These are phyloP conservation scores for Elysia crispata DNA, from an alignment of 2,888 invertebrate species.

Conservation along the genomic window DNA sequence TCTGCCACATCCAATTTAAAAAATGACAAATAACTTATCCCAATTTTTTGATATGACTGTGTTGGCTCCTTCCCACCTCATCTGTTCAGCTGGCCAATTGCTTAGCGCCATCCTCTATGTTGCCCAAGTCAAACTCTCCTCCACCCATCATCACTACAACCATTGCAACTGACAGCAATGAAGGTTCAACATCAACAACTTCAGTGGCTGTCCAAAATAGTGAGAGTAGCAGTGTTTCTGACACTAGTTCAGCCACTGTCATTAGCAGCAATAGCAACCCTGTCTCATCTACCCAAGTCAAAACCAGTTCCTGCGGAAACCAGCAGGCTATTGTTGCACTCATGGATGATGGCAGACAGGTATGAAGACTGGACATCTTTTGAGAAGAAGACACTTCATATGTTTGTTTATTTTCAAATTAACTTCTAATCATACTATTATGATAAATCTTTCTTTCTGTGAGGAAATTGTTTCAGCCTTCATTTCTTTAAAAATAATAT, in stretches of 20 bases:
- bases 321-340: constrained; percentile 69
- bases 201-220: too few relatives aligned
- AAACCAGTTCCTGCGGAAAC: constrained; percentile 23
- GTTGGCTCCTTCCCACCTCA: not conserved
- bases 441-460: too few relatives aligned
- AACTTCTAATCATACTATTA: too few relatives aligned
- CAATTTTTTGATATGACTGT: not conserved
- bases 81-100: constrained; percentile 27
- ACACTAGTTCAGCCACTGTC: not conserved
- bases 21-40: too few relatives aligned
- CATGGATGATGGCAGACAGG: constrained; percentile 73
- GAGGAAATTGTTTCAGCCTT: too few relatives aligned
- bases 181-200: too few relatives aligned
- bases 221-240: too few relatives aligned
- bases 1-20: too few relatives aligned
- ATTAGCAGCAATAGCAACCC: not conserved
- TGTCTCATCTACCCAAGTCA: not conserved
- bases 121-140: constrained; percentile 27
- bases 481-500: too few relatives aligned
- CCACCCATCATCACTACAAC: constrained; percentile 3
- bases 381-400: not conserved
- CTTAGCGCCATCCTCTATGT: constrained; percentile 31
- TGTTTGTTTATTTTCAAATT: not conserved
- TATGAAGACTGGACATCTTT: constrained; percentile 39
- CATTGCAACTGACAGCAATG: not conserved